Percentiles rank a stretch among this genome's conserved stretches.
These are phyloP conservation scores for Drosophila pegasa DNA, from an alignment of 2,888 invertebrate genomes.

Conservation along the genomic window DNA sequence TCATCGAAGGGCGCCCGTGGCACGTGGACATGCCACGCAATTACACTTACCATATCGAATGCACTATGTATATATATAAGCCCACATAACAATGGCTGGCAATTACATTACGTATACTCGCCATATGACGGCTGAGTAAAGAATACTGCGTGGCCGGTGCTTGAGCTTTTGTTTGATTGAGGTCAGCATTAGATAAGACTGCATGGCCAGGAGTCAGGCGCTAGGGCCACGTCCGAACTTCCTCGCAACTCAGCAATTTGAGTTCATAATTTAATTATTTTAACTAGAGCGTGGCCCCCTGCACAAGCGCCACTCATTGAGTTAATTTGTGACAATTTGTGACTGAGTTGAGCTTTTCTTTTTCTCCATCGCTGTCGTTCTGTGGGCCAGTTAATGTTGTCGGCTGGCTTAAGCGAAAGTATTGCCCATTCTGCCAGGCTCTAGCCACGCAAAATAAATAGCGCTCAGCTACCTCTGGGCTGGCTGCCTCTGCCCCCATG, in stretches of 20 bases:
- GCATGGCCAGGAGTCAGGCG: not conserved
- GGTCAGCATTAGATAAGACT: conserved; percentile 1
- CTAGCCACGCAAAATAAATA: conserved; percentile 34
- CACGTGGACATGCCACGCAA: conserved; percentile 55
- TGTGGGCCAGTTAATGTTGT: conserved; percentile 24
- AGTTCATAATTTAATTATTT: conserved; percentile 73
- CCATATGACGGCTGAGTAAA: conserved; percentile 1
- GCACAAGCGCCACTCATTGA: conserved; percentile 65
- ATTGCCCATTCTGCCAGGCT: conserved; percentile 19
- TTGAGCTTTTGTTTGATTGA: conserved; percentile 1
- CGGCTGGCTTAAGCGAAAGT: conserved; percentile 21
- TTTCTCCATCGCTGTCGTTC: conserved; percentile 13
- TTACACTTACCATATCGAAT: conserved; percentile 35
- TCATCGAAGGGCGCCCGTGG: conserved; percentile 51
- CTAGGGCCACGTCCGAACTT: not conserved
- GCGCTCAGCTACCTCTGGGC: conserved; percentile 36
- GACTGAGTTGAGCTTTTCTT: conserved; percentile 55
- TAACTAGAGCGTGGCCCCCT: conserved; percentile 40
- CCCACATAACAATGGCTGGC: conserved; percentile 15
- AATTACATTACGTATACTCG: conserved; percentile 61
- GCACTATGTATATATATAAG: not conserved
- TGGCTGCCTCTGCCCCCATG: not conserved
- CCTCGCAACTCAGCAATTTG: conserved; percentile 11
- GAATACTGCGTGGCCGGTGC: not conserved
- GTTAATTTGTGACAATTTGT: conserved; percentile 74